A percentile compares a stretch with the other conserved stretches of the same genome.
Evolutionary conservation across 2,797 vertebrate genomes (phyloP).

Genomic region (Vipera ursinii): DNA sequence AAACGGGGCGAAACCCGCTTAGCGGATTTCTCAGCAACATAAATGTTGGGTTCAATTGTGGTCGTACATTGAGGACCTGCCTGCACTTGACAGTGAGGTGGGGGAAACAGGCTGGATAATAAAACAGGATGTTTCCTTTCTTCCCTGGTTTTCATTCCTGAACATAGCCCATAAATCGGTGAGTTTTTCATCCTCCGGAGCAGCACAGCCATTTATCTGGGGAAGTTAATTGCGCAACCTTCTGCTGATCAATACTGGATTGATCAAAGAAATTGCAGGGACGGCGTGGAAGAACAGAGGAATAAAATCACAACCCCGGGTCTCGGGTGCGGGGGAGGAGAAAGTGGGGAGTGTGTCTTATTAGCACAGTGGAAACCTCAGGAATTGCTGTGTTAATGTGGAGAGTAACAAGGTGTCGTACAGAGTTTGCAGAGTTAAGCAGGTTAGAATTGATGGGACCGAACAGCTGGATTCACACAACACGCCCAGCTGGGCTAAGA

Average conservation of each 20-base stretch:
- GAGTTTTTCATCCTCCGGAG: background rate
- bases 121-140: background rate
- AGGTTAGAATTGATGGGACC: background rate
- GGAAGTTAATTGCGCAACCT: slow-evolving; percentile 4
- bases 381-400: background rate
- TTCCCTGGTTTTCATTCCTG: background rate
- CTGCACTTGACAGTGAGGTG: background rate
- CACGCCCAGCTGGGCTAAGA: background rate
- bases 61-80: background rate
- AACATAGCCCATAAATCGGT: background rate
- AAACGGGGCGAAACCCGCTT: background rate
- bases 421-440: background rate
- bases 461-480: background rate
- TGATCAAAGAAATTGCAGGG: background rate
- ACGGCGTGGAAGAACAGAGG: background rate
- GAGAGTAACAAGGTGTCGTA: background rate
- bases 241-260: background rate
- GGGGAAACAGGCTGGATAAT: background rate
- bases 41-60: background rate
- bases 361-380: background rate
- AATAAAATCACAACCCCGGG: too few relatives aligned
- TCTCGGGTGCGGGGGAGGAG: background rate
- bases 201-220: background rate
- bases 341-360: background rate
- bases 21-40: background rate